These are phyloP conservation scores for Apodemus sylvaticus DNA, from an alignment of 2,113 vertebrate species.

Conservation along the genomic window DNA sequence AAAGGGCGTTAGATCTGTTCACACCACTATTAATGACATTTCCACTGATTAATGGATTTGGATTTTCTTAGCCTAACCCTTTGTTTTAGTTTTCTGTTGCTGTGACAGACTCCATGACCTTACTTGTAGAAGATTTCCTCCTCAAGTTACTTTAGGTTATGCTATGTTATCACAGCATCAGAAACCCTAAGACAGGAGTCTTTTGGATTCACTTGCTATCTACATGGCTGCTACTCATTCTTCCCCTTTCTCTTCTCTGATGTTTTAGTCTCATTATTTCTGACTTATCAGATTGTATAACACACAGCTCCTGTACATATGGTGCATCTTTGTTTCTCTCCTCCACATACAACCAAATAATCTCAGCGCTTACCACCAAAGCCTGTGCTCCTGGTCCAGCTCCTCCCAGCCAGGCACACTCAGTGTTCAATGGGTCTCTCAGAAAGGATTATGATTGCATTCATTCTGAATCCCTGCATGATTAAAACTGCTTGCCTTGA, in stretches of 20 bases:
- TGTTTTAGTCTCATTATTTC: not conserved
- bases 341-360: not conserved
- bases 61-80: not conserved
- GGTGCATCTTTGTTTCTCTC: not conserved
- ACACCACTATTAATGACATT: not conserved
- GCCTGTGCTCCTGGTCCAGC: not conserved
- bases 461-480: not conserved
- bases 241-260: not conserved
- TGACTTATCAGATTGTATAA: not conserved
- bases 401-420: not conserved
- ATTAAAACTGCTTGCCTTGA: not conserved
- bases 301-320: not conserved
- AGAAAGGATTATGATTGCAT: not conserved
- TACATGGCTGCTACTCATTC: not conserved
- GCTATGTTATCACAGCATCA: not conserved
- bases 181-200: not conserved
- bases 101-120: not conserved
- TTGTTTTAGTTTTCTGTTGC: not conserved
- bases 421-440: not conserved
- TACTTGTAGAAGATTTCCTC: not conserved
- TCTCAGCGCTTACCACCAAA: not conserved
- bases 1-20: not conserved
- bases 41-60: not conserved
- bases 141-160: not conserved
- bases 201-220: not conserved